Evolutionary conservation across 2,888 invertebrate species (phyloP), one percentile per base, ranked within the genome.

Genomic region (Stenolophus ochropezus): DNA sequence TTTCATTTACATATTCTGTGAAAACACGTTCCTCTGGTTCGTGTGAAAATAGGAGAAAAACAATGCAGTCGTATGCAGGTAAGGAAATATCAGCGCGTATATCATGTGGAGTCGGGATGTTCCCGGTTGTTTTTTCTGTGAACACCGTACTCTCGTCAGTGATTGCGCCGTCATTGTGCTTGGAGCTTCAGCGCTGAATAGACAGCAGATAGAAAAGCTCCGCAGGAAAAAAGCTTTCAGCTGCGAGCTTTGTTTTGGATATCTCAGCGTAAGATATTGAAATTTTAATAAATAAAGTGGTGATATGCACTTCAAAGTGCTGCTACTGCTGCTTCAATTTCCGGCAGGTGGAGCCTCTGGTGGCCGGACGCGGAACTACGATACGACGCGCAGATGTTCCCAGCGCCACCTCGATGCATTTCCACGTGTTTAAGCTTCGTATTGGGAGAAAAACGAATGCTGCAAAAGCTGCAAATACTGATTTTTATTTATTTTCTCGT

Each of bases 261-360:
- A 56, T 56, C 56, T 56, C 20, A 18, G 21, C 8, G 20, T 56
- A 56, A 56, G 56, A 56, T 56, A 56, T 56, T 56, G 56, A 61
- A 61, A 61, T 61, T 61, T 61, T 61, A 61, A 61, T 61, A 61
- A 61, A 61, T 61, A 61, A 61, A 61, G 61, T 61, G 61, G 23
- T 61, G 61, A 61, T 61, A 61, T 61, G 61, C 61, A 23, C 58
- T 61, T 61, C 61, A 61, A 61, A 61, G 61, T 61, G 25, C 61
- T 23, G 14, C 16, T 51, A 51, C 51, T 51, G 33, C 33, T n/a
- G 61, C 23, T 61, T 61, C 61, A 61, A 61, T 61, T 61, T 61
- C 61, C 61, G 61, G 61, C n/a, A 23, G 61, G 33, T 42, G 33
- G 33, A 42, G 25, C 14, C 14, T 4, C 14, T 25, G 14, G 25